Base-by-base conservation (phyloP, 2,797 vertebrate species). In the Gymnoscopelus microlampas region DNA sequence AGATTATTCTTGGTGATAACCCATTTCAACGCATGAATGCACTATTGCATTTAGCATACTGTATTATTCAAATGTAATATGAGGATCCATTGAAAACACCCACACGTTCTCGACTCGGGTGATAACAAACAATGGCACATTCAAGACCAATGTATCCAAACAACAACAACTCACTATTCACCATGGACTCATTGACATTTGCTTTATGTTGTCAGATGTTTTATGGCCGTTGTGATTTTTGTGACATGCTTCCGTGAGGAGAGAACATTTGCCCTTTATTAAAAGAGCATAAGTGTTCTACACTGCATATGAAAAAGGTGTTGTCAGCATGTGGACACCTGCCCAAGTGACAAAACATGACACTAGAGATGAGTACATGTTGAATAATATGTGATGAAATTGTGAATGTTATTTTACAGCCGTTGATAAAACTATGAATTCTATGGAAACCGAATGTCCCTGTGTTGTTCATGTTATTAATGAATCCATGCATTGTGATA, bases 1-100 rank as follows among this genome's bases (percentile, higher is more conserved):
- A 11, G 39, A 73, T 60, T 56, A 60, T 80, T 76, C 60, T 51
- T 23, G 44, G 39, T 19, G 32, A 71, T 53, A 63, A 64, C 48
- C 61, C 47, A 47, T 29, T 61, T 47, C 3, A 53, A 47, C 1
- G 1, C 19, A 44, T 63, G 26, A 23, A 2, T 24, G 61, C n/a
- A n/a, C 10, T 57, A 4, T 54, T 29, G 15, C 72, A 15, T 19
- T 2, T 11, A 5, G 19, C 19, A 63, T n/a, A 53, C 48, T 11
- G 63, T 53, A 71, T 68, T 8, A 59, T 61, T 67, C 60, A 2
- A 54, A 23, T 66, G 67, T 14, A 24, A 3, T 23, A 23, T 15
- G 51, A 3, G 1, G n/a, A 9, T n/a, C 56, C 51, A 39, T 0
- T 44, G 49, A 66, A 65, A 69, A 56, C 56, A 19, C 19, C 67